Percentiles rank a stretch among this genome's conserved stretches.
Evolutionary conservation across 35 echinoderm and acorn worm species (phyloP).

Genomic region (Chiridota heheva): DNA sequence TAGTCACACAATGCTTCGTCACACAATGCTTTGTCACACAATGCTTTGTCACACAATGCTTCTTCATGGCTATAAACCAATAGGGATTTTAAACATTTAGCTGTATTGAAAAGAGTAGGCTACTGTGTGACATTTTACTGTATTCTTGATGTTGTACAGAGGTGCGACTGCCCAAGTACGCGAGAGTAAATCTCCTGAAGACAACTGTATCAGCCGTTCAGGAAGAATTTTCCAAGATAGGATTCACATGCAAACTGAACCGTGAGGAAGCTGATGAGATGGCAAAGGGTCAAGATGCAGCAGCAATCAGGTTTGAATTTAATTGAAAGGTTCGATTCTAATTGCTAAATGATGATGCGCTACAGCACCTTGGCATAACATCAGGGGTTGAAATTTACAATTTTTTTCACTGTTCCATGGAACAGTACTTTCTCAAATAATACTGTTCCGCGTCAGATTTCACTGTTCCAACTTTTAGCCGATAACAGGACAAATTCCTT

Average conservation of each 20-base stretch:
- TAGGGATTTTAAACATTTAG: background rate
- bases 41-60: background rate
- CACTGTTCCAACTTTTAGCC: too few relatives aligned
- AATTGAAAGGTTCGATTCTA: too few relatives aligned
- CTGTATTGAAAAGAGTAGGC: background rate
- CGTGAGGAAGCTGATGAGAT: constrained; percentile 34
- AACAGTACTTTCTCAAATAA: too few relatives aligned
- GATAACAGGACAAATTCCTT: too few relatives aligned
- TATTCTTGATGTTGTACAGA: too few relatives aligned
- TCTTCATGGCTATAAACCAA: constrained; percentile 23
- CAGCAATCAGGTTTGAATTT: constrained; percentile 21
- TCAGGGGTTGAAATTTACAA: too few relatives aligned
- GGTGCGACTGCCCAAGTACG: constrained; percentile 71
- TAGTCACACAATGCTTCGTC: too few relatives aligned
- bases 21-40: background rate
- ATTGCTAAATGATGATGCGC: too few relatives aligned
- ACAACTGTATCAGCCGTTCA: constrained; percentile 43
- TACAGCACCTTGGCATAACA: too few relatives aligned
- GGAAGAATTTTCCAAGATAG: constrained; percentile 40
- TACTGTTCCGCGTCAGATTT: too few relatives aligned
- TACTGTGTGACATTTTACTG: too few relatives aligned
- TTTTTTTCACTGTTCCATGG: too few relatives aligned
- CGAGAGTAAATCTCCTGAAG: constrained; percentile 79
- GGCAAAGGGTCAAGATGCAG: background rate
- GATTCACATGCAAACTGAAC: constrained; percentile 55